Evolutionary conservation across 2,797 vertebrate species (phyloP), one percentile per base, ranked within the genome.

Genomic region (Muscicapa comitata): DNA sequence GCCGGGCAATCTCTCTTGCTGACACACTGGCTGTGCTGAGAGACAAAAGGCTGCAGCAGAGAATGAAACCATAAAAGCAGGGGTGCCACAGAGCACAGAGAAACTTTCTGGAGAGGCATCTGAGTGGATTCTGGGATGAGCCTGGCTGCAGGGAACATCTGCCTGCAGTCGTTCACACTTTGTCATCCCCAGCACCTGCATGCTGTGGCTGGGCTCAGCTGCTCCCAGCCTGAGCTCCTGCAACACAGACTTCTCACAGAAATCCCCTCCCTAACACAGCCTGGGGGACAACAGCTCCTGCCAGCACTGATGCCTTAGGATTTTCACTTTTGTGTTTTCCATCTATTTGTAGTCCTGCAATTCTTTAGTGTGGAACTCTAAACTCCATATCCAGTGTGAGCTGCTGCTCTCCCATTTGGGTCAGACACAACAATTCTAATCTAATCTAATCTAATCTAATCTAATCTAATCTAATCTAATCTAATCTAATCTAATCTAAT

Each of bases 331-430:
- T 40, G 1, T 16, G 6, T n/a, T 59, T 37, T 40, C 2, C 17
- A 40, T 6, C 1, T 19, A 6, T 40, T 31, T 59, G 72, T 8
- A 50, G 5, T 0, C 55, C 35, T 20, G 13, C 57, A 26, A 0
- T 50, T 61, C 10, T n/a, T 48, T 12, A 59, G 33, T 26, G 28
- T 2, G 1, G 0, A 26, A 40, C 8, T 61, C 35, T 0, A n/a
- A 38, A 38, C 43, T 1, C 72, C 43, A 26, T 2, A 13, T 2
- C 1, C 55, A 75, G 23, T 26, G 43, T 0, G 28, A 59, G 55
- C 35, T 61, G 72, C 43, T n/a, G 43, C 33, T 26, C 3, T 2
- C 35, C 43, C 35, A 26, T 6, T 45, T 43, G 2, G 54, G 20
- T 4, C 42, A 73, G 7, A 31, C 42, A 73, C 71, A 48, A 59